These are phyloP conservation scores for Ramphastos sulfuratus DNA, from an alignment of 2,113 vertebrate genomes.

Conservation along the genomic window DNA sequence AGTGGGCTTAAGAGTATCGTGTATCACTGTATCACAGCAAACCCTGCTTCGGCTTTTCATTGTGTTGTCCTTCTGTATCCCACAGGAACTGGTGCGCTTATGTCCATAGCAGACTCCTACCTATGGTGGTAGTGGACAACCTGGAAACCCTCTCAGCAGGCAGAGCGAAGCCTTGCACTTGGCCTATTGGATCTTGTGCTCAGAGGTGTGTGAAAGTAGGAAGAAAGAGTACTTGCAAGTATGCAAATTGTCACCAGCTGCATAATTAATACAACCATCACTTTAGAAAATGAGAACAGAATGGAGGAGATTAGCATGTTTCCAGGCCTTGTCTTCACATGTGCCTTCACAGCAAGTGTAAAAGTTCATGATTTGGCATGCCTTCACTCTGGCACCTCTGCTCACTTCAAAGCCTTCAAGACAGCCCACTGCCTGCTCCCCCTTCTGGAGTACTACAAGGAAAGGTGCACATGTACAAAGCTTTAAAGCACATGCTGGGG, in stretches of 20 bases:
- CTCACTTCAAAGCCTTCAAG: not conserved
- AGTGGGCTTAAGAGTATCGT: not conserved
- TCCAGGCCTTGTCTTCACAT: not conserved
- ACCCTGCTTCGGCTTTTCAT: not conserved
- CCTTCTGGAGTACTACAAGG: not conserved
- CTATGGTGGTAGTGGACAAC: conserved; percentile 73
- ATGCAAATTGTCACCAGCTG: not conserved
- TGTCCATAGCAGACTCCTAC: conserved; percentile 78
- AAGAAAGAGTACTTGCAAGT: not conserved
- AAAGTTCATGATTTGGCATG: not conserved
- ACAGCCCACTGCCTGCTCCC: not conserved
- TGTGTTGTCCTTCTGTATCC: not conserved
- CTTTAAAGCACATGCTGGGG: not conserved
- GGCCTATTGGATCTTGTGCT: conserved; percentile 68
- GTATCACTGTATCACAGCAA: not conserved
- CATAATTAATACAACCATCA: not conserved
- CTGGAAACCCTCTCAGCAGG: conserved; percentile 61
- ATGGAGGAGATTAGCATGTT: not conserved
- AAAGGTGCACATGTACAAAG: not conserved
- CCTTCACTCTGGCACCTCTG: not conserved
- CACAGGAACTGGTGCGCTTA: conserved; percentile 85
- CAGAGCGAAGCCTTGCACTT: conserved; percentile 66
- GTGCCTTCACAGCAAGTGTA: not conserved
- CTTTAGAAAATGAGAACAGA: not conserved
- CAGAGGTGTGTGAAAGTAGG: conserved; percentile 65